Conservation (phyloP, 1,140 invertebrate genomes). For the Brachionus koreanus region DNA sequence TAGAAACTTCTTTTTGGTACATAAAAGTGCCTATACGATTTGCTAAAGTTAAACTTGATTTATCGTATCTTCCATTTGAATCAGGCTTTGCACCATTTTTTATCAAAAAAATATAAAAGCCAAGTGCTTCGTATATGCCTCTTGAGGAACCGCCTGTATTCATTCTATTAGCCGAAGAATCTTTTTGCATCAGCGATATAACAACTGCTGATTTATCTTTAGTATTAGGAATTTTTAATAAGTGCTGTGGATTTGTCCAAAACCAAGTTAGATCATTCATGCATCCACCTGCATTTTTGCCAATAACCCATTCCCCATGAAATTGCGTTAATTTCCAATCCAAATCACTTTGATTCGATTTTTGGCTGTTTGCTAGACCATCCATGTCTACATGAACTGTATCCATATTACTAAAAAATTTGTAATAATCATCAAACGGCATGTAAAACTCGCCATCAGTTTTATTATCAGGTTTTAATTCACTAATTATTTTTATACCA, state of each 20-base stretch:
- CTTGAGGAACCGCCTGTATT: slow-evolving; percentile 37
- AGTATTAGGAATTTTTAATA: not conserved
- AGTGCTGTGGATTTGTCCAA: slow-evolving; percentile 25
- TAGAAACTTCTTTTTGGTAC: slow-evolving; percentile 36
- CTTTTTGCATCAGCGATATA: slow-evolving; percentile 28
- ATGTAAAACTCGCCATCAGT: slow-evolving; percentile 62
- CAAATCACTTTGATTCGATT: not conserved
- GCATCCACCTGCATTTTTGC: slow-evolving; percentile 34
- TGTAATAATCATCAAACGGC: slow-evolving; percentile 55
- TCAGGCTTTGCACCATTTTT: not conserved
- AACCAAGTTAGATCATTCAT: not conserved
- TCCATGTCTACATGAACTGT: slow-evolving; percentile 26
- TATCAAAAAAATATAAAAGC: slow-evolving; percentile 8
- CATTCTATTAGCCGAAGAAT: slow-evolving; percentile 6
- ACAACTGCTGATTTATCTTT: slow-evolving; percentile 18
- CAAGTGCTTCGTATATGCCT: slow-evolving; percentile 4
- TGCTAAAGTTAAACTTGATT: not conserved
- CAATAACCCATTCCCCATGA: slow-evolving; percentile 1
- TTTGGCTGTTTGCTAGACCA: slow-evolving; percentile 60
- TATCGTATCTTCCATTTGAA: not conserved
- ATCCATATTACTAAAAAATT: slow-evolving; percentile 1
- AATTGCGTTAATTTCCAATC: not conserved
- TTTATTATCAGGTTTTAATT: not conserved
- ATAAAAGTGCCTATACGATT: not conserved
- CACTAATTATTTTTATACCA: slow-evolving; percentile 49